These are phyloP conservation scores for Emys orbicularis DNA, from an alignment of 2,797 vertebrate genomes.

Conservation along the genomic window DNA sequence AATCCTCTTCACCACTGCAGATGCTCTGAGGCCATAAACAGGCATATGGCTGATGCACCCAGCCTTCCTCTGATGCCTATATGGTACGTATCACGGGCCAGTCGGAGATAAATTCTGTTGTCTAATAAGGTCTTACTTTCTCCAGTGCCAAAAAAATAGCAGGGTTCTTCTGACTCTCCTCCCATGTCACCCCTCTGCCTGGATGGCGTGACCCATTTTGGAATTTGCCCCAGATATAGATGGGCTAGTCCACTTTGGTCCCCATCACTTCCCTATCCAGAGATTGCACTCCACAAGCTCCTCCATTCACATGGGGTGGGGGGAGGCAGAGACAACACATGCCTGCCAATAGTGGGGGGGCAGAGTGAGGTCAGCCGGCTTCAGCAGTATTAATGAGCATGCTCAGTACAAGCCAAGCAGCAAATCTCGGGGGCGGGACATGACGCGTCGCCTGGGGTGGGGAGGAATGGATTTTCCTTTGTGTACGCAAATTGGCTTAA, in stretches of 20 bases:
- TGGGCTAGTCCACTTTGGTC: conserved; percentile 26
- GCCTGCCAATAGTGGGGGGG: background rate
- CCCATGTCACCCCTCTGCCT: background rate
- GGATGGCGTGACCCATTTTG: background rate
- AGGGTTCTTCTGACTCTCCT: background rate
- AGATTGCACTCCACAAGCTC: conserved; percentile 16
- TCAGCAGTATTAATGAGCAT: no score
- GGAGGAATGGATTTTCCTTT: background rate
- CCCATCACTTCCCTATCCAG: background rate
- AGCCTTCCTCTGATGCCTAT: background rate
- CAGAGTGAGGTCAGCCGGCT: no score
- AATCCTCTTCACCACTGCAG: conserved; percentile 15
- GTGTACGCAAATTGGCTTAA: conserved; percentile 35
- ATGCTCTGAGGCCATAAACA: conserved; percentile 18
- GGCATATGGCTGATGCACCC: background rate
- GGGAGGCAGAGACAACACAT: background rate
- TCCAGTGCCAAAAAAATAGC: background rate
- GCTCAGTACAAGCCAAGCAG: no score
- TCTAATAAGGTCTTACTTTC: conserved; percentile 33
- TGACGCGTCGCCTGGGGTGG: no score
- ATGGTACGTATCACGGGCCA: background rate
- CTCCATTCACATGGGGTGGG: background rate
- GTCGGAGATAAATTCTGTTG: background rate
- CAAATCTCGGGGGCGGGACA: no score
- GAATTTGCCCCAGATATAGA: background rate